Percentiles rank a stretch among this genome's conserved stretches.
phyloP scores from a whole-genome alignment of 2,888 invertebrate species.

The Octodonta nipae region DNA sequence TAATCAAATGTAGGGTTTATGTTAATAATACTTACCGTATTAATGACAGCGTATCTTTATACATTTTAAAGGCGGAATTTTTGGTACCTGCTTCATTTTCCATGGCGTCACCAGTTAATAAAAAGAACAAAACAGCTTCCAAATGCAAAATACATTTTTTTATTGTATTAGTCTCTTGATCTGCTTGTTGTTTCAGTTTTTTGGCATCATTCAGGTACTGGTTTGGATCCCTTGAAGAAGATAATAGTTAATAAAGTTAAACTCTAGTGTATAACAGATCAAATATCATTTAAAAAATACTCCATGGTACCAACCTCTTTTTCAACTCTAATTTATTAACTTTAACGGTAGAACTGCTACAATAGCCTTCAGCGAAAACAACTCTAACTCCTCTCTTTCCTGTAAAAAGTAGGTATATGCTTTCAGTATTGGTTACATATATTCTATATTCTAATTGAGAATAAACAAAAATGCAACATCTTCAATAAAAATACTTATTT shows the following conservation, averaged over 20 bases:
- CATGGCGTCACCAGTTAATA: constrained; percentile 80
- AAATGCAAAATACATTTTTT: constrained; percentile 81
- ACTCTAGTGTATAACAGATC: too few species aligned
- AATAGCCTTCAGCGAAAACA: constrained; percentile 54
- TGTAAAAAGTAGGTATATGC: constrained; percentile 9
- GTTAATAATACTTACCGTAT: constrained; percentile 49
- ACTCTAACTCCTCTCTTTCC: constrained; percentile 50
- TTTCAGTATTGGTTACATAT: too few species aligned
- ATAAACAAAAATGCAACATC: too few species aligned
- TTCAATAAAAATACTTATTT: too few species aligned
- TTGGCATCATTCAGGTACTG: constrained; percentile 76
- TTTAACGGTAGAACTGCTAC: constrained; percentile 34
- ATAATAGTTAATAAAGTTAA: neutral
- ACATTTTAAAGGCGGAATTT: constrained; percentile 76
- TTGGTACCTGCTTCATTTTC: constrained; percentile 70
- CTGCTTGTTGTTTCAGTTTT: constrained; percentile 73
- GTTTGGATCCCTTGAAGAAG: constrained; percentile 33
- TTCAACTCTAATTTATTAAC: constrained; percentile 43
- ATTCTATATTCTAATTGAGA: too few species aligned
- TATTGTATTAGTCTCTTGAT: constrained; percentile 63
- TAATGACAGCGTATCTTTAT: constrained; percentile 73
- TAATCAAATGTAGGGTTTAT: neutral
- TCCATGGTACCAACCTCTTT: constrained; percentile 38
- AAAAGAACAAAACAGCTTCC: constrained; percentile 84
- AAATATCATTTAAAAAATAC: neutral